These are phyloP conservation scores for Poecile montanus DNA, from an alignment of 2,797 vertebrate genomes.

Conservation along the genomic window DNA sequence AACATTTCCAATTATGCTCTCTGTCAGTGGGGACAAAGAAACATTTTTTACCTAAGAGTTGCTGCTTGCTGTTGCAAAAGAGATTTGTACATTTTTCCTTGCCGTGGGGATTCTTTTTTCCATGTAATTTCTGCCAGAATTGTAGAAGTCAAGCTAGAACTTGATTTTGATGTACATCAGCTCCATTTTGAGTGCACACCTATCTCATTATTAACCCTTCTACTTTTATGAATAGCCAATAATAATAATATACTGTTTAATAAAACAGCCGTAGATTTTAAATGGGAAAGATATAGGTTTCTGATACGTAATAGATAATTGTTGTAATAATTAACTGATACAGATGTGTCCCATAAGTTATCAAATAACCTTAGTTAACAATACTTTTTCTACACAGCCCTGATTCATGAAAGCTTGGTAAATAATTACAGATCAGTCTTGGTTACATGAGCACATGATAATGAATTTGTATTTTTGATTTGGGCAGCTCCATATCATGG, in stretches of 20 bases:
- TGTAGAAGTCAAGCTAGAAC: background rate
- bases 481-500: background rate
- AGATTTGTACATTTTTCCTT: background rate
- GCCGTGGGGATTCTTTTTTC: background rate
- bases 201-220: background rate
- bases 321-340: background rate
- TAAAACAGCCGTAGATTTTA: background rate
- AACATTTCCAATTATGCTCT: background rate
- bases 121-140: background rate
- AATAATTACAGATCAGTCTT: background rate
- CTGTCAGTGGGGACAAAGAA: background rate
- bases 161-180: fast-evolving
- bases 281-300: background rate
- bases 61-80: background rate
- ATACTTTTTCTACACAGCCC: background rate
- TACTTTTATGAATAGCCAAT: background rate
- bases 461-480: background rate
- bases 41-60: background rate
- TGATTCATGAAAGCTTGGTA: background rate
- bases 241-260: background rate
- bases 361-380: background rate
- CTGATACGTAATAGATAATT: background rate
- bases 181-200: background rate
- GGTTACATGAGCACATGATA: background rate
- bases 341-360: background rate